A percentile compares a stretch with the other conserved stretches of the same genome.
phyloP scores from a whole-genome alignment of 2,888 invertebrate species.

The Eumerus sabulonum region DNA sequence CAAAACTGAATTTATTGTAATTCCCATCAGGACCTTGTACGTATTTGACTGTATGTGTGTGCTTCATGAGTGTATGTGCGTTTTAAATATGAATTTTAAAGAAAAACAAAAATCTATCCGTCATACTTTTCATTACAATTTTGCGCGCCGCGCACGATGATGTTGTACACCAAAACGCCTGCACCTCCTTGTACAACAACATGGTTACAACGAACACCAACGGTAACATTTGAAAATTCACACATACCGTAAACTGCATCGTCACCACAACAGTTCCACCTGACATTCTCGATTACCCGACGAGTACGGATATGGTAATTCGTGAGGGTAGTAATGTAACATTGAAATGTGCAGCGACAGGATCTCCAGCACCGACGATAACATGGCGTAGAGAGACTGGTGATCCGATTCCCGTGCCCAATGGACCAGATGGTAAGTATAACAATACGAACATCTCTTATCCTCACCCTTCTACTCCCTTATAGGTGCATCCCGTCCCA shows the following conservation, averaged over 20 bases:
- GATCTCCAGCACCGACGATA: slow-evolving; percentile 92
- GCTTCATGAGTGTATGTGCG: slow-evolving; percentile 60
- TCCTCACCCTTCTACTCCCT: no score
- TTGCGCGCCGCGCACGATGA: slow-evolving; percentile 33
- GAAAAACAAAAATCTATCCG: slow-evolving; percentile 37
- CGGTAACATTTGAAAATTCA: slow-evolving; percentile 61
- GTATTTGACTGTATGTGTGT: slow-evolving; percentile 3
- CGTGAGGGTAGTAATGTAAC: slow-evolving; percentile 92
- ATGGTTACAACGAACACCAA: slow-evolving; percentile 21
- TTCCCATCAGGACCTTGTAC: slow-evolving; percentile 8
- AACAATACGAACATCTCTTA: slow-evolving; percentile 6
- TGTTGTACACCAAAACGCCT: slow-evolving; percentile 22
- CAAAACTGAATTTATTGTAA: slow-evolving; percentile 50
- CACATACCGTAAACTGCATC: slow-evolving; percentile 25
- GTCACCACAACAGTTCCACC: slow-evolving; percentile 85
- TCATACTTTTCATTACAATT: slow-evolving; percentile 56
- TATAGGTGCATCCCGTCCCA: no score
- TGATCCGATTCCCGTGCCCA: slow-evolving; percentile 85
- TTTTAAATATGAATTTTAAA: slow-evolving; percentile 67
- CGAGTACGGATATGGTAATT: slow-evolving; percentile 91
- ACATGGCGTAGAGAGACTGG: slow-evolving; percentile 92
- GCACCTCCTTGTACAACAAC: background rate
- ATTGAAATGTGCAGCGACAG: slow-evolving; percentile 91
- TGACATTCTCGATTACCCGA: slow-evolving; percentile 90
- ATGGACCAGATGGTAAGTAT: slow-evolving; percentile 84